These are phyloP conservation scores for Atherinosoma microstoma DNA, from an alignment of 2,797 vertebrate genomes.

Conservation along the genomic window DNA sequence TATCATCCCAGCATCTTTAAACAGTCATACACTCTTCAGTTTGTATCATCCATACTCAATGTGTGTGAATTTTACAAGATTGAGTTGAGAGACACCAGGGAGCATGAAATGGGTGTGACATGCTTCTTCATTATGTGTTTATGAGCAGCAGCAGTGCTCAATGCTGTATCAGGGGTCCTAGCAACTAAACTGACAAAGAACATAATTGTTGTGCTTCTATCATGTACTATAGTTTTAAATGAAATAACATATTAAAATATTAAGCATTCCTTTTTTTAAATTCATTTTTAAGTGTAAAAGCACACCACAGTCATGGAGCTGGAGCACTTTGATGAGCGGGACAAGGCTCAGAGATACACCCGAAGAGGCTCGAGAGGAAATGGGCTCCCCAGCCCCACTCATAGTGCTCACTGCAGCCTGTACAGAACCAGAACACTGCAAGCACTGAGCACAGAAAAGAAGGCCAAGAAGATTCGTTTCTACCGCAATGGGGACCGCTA, in stretches of 20 bases:
- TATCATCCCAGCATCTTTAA: not conserved
- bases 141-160: constrained; percentile 39
- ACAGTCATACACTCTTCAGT: not conserved
- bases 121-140: constrained; percentile 47
- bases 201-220: constrained; percentile 2
- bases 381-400: constrained; percentile 95
- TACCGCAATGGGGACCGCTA: constrained; percentile 98
- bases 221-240: not conserved
- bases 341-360: constrained; percentile 92
- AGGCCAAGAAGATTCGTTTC: constrained; percentile 98
- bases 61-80: constrained; percentile 11
- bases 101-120: constrained; percentile 77
- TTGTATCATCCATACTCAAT: not conserved
- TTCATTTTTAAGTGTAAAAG: constrained; percentile 37
- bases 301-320: constrained; percentile 87
- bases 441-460: constrained; percentile 94
- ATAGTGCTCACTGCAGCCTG: constrained; percentile 98
- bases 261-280: constrained; percentile 6
- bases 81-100: constrained; percentile 16
- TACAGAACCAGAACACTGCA: constrained; percentile 96
- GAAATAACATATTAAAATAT: constrained; percentile 4
- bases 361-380: constrained; percentile 91
- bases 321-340: constrained; percentile 98
- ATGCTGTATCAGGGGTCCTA: constrained; percentile 25
- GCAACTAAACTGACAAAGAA: constrained; percentile 11